phyloP scores from a whole-genome alignment of 2,113 vertebrate genomes.

The Anhinga anhinga region DNA sequence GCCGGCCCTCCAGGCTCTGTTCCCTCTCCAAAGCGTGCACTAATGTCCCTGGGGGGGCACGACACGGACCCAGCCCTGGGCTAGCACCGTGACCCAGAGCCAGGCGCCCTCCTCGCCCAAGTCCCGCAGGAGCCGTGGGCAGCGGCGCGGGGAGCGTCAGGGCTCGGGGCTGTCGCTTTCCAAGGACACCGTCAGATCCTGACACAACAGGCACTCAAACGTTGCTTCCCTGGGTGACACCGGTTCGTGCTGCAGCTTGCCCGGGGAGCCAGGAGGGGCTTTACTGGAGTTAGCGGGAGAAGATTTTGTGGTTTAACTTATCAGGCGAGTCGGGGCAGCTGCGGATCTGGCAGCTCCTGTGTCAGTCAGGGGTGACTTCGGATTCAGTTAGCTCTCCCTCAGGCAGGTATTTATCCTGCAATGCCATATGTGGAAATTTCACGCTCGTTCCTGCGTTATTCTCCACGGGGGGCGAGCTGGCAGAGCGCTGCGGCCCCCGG shows the following conservation, averaged over 20 bases:
- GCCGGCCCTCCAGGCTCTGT: neutral
- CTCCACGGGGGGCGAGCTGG: too few relatives aligned
- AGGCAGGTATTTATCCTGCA: neutral
- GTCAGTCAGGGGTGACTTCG: neutral
- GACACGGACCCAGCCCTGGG: neutral
- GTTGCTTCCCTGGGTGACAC: neutral
- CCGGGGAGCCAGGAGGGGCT: neutral
- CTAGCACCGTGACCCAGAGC: rapidly evolving
- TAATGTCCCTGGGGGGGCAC: neutral
- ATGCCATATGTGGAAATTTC: rapidly evolving
- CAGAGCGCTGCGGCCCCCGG: rapidly evolving
- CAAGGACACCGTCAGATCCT: rapidly evolving
- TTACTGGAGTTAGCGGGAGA: rapidly evolving
- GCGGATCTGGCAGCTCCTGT: neutral
- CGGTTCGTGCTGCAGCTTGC: rapidly evolving
- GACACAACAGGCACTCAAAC: rapidly evolving
- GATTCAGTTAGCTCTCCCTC: neutral
- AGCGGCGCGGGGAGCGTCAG: rapidly evolving
- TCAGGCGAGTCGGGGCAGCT: too few relatives aligned
- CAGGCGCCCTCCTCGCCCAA: rapidly evolving
- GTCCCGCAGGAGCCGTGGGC: rapidly evolving
- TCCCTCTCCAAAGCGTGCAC: rapidly evolving
- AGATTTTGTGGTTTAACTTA: neutral
- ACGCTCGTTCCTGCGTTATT: rapidly evolving
- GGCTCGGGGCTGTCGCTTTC: rapidly evolving